Evolutionary conservation across 2,888 invertebrate genomes (phyloP), one percentile per base, ranked within the genome.

Genomic region (Macrosiphum euphorbiae): DNA sequence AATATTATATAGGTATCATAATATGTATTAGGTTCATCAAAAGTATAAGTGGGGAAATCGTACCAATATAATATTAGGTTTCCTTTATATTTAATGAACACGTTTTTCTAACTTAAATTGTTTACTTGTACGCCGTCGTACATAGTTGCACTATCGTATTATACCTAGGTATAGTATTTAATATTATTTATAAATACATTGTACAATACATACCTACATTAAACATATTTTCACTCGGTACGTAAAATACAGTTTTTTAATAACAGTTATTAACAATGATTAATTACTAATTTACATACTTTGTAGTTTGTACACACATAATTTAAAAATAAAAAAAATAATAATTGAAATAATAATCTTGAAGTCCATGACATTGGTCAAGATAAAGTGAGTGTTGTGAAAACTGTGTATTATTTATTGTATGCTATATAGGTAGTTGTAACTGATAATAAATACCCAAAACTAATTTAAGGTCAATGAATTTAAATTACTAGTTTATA

Each of bases 301-400:
- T 47, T n/a, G n/a, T 47, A 90, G n/a, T 67, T 47, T n/a, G n/a
- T n/a, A 20, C 5, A 67, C 67, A 61, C n/a, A 50, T 20, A 44
- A 67, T 50, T 50, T 35, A 13, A 61, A 78, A 61, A 47, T 13
- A 61, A 67, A 35, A 35, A 90, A 35, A n/a, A 50, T 5, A 50
- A 67, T 61, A 89, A 44, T 41, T 58, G 41, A 20, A 90, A 67
- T 67, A 90, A 90, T 67, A 67, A 90, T 90, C 47, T 67, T 67
- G 90, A 90, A 90, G 47, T 47, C n/a, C 61, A 35, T 90, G 61
- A 67, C 90, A 90, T 67, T 90, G 67, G 50, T 90, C n/a, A 90
- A 67, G 13, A 78, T 61, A 47, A 26, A 20, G 44, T n/a, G n/a
- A 47, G n/a, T 78, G 10, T 26, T 47, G 5, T 67, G 47, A 67